phyloP scores from a whole-genome alignment of 1,140 invertebrate genomes.

The Hydropsyche tenuis region DNA sequence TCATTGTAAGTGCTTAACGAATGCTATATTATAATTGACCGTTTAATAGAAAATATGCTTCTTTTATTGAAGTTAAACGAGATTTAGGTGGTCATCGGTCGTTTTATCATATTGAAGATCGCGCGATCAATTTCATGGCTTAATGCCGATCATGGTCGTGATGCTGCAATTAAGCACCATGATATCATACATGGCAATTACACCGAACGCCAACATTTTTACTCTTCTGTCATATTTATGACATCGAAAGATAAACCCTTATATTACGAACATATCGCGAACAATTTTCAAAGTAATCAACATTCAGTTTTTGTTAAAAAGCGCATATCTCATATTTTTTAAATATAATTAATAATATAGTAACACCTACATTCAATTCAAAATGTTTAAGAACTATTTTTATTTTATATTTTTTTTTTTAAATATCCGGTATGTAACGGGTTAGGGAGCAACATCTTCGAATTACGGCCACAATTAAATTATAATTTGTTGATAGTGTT shows the following conservation, averaged over 20 bases:
- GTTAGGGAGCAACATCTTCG: constrained; percentile 27
- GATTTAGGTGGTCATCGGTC: constrained; percentile 7
- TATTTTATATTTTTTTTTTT: neutral
- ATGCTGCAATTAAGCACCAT: constrained; percentile 37
- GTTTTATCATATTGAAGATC: constrained; percentile 14
- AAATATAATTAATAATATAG: too few relatives aligned
- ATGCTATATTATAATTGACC: neutral
- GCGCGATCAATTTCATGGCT: constrained; percentile 32
- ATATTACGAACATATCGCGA: too few relatives aligned
- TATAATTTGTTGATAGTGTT: constrained; percentile 42
- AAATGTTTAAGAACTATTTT: neutral
- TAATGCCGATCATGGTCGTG: constrained; percentile 31
- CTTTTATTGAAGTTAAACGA: constrained; percentile 3
- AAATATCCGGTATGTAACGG: neutral
- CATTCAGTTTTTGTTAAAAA: too few relatives aligned
- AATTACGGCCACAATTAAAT: constrained; percentile 36
- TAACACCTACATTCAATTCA: neutral
- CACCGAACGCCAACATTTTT: constrained; percentile 29
- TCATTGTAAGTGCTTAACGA: too few relatives aligned
- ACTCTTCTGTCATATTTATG: constrained; percentile 39
- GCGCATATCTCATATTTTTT: too few relatives aligned
- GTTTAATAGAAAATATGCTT: neutral
- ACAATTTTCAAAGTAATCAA: too few relatives aligned
- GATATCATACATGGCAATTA: constrained; percentile 41
- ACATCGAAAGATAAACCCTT: constrained; percentile 28